These are phyloP conservation scores for Standfussiana lucernea DNA, from an alignment of 2,888 invertebrate genomes.

Conservation along the genomic window DNA sequence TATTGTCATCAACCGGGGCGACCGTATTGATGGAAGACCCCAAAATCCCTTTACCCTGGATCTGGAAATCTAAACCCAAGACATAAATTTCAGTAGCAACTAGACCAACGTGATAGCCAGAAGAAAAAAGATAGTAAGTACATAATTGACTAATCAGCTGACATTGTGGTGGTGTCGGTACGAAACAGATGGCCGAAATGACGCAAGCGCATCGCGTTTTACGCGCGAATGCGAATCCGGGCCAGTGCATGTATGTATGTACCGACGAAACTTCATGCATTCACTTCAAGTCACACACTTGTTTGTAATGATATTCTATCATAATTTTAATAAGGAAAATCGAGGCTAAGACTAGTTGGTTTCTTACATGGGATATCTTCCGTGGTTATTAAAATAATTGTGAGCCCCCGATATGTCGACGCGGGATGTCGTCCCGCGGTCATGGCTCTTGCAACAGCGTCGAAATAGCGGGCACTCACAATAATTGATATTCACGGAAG, in stretches of 20 bases:
- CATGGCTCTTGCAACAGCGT: too few relatives aligned
- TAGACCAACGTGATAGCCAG: neutral
- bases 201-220: constrained; percentile 70
- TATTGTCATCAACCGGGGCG: neutral
- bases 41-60: neutral
- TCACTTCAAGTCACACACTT: constrained; percentile 27
- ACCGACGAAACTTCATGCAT: constrained; percentile 27
- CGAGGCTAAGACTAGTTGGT: neutral
- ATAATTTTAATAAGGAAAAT: constrained; percentile 15
- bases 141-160: constrained; percentile 51
- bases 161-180: constrained; percentile 53
- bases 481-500: too few relatives aligned
- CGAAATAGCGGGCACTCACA: too few relatives aligned
- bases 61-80: neutral
- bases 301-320: neutral
- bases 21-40: neutral
- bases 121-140: neutral
- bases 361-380: constrained; percentile 9
- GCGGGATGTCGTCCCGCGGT: too few relatives aligned
- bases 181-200: constrained; percentile 68
- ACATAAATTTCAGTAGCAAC: neutral
- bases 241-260: constrained; percentile 62
- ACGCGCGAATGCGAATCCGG: constrained; percentile 70
- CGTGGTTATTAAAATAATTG: too few relatives aligned
- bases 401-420: too few relatives aligned